Percentiles rank a stretch among this genome's conserved stretches.
Evolutionary conservation across 1,140 invertebrate genomes (phyloP).

Genomic region (Lordiphosa mommai): DNA sequence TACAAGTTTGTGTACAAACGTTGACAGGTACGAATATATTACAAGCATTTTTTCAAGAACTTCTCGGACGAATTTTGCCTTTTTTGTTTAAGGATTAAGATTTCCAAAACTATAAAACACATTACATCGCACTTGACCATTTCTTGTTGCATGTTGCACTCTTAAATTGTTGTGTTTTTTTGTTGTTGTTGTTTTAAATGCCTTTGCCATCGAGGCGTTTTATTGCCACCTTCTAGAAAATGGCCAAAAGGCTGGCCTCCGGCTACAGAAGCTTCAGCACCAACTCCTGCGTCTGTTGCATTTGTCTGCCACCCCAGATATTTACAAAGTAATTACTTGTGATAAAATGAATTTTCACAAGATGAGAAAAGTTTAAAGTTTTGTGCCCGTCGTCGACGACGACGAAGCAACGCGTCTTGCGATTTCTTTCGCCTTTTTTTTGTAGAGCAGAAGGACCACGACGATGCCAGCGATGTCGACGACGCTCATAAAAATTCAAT

Average conservation of each 20-base stretch:
- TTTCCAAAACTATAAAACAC: too few species aligned
- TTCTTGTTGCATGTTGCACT: neutral
- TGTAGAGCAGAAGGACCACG: slow-evolving; percentile 16
- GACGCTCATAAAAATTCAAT: slow-evolving; percentile 75
- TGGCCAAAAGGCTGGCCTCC: slow-evolving; percentile 28
- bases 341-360: slow-evolving; percentile 74
- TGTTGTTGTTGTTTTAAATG: slow-evolving; percentile 5
- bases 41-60: too few species aligned
- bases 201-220: slow-evolving; percentile 18
- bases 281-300: slow-evolving; percentile 34
- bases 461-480: slow-evolving; percentile 24
- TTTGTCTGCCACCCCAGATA: slow-evolving; percentile 50
- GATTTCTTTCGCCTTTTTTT: slow-evolving; percentile 54
- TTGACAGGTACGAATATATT: too few species aligned
- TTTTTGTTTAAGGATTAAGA: too few species aligned
- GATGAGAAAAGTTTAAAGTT: slow-evolving; percentile 78
- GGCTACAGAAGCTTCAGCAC: neutral
- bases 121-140: too few species aligned
- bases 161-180: neutral
- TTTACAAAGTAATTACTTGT: slow-evolving; percentile 78
- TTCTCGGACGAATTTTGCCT: too few species aligned
- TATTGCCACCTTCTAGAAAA: slow-evolving; percentile 37
- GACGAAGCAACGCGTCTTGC: slow-evolving; percentile 33
- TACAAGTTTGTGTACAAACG: too few species aligned
- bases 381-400: slow-evolving; percentile 20